Conservation (phyloP, 2,113 vertebrate species). For the Halichoerus grypus region DNA sequence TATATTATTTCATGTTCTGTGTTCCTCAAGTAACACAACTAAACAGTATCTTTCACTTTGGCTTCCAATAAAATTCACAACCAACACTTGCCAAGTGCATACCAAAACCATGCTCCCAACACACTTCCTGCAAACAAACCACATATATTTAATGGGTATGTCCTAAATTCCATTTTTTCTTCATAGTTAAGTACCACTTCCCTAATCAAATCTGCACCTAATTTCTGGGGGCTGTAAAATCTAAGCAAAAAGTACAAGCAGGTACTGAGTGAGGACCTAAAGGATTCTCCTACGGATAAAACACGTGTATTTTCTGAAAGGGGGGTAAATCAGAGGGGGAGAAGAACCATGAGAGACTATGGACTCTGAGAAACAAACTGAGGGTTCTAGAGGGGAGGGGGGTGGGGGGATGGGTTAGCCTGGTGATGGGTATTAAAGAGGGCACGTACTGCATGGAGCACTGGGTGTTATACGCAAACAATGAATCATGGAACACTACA, state of each 20-base stretch:
- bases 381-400: no score
- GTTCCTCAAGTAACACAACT: conserved; percentile 3
- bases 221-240: background rate
- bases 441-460: no score
- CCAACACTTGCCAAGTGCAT: background rate
- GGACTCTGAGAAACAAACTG: no score
- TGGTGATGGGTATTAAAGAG: no score
- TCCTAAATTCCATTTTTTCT: background rate
- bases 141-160: background rate
- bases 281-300: background rate
- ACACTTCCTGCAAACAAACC: background rate
- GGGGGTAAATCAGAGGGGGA: no score
- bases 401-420: no score
- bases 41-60: background rate
- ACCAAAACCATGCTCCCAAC: background rate
- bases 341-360: no score
- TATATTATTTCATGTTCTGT: background rate
- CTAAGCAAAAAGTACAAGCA: background rate
- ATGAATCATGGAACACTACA: no score
- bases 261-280: background rate
- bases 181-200: background rate
- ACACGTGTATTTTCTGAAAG: background rate
- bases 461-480: no score
- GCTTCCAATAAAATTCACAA: conserved; percentile 19
- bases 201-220: background rate